Conservation (phyloP, 1,140 invertebrate genomes). For the Luehdorfia chinensis region DNA sequence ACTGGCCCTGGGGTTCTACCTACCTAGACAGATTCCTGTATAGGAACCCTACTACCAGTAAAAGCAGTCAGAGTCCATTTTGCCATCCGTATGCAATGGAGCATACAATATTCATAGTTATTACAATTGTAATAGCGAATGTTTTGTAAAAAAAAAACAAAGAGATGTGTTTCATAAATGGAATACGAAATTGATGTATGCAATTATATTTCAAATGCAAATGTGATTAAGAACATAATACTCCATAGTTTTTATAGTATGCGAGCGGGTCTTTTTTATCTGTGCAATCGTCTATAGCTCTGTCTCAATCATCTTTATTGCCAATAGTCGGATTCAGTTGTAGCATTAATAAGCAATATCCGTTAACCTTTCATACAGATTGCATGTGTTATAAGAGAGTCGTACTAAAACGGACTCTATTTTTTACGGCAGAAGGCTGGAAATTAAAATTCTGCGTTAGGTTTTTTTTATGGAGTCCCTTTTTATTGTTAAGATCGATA, state of each 20-base stretch:
- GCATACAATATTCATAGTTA: too few species aligned
- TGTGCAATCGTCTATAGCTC: constrained; percentile 25
- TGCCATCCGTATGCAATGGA: too few species aligned
- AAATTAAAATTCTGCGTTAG: constrained; percentile 20
- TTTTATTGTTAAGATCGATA: constrained; percentile 37
- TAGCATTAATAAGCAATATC: constrained; percentile 68
- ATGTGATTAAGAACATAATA: too few species aligned
- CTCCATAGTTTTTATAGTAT: too few species aligned
- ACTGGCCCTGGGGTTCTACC: too few species aligned
- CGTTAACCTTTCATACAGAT: constrained; percentile 52
- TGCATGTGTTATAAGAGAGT: constrained; percentile 44
- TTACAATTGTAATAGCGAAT: too few species aligned
- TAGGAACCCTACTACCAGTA: too few species aligned
- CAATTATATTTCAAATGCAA: constrained; percentile 5
- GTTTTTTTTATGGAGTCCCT: constrained; percentile 23
- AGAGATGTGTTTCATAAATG: too few species aligned
- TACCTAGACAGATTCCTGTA: too few species aligned
- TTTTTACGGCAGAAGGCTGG: constrained; percentile 5
- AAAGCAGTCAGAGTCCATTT: too few species aligned
- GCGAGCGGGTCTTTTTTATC: constrained; percentile 21
- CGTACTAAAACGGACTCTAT: constrained; percentile 26
- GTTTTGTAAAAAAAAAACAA: too few species aligned
- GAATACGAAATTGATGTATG: constrained; percentile 3
- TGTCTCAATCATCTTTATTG: constrained; percentile 56
- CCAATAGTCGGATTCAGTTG: constrained; percentile 41